phyloP scores from a whole-genome alignment of 2,888 invertebrate genomes.

The Hyppa rectilinea region DNA sequence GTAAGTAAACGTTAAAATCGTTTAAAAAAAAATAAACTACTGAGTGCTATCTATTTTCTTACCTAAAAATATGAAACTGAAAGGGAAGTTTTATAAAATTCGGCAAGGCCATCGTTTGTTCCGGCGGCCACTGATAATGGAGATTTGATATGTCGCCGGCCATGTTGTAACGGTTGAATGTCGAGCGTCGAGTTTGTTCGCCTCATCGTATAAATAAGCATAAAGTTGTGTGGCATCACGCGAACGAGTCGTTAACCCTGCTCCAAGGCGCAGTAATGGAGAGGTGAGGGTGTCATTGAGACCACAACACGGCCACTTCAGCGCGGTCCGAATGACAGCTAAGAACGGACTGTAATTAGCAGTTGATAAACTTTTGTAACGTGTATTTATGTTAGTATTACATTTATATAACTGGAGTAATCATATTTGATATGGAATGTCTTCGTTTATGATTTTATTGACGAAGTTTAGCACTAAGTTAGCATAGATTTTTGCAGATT shows the following conservation, averaged over 20 bases:
- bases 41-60: constrained; percentile 1
- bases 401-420: constrained; percentile 32
- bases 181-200: constrained; percentile 81
- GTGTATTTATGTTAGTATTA: constrained; percentile 37
- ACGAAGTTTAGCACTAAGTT: no score
- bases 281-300: constrained; percentile 85
- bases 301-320: constrained; percentile 81
- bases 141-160: constrained; percentile 87
- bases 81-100: constrained; percentile 51
- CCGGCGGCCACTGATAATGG: constrained; percentile 80
- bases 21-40: not conserved
- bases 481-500: not conserved
- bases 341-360: constrained; percentile 80
- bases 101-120: constrained; percentile 66
- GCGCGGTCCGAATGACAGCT: constrained; percentile 76
- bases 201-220: constrained; percentile 88
- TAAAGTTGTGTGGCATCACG: constrained; percentile 86
- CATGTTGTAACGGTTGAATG: constrained; percentile 82
- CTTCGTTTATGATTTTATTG: not conserved
- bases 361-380: constrained; percentile 67
- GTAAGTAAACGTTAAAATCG: not conserved
- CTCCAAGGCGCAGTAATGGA: constrained; percentile 84
- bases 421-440: constrained; percentile 1
- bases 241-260: constrained; percentile 88
- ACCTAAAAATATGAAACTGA: constrained; percentile 40